Conservation (phyloP, 2,888 invertebrate species). For the Drosophila atripex region DNA sequence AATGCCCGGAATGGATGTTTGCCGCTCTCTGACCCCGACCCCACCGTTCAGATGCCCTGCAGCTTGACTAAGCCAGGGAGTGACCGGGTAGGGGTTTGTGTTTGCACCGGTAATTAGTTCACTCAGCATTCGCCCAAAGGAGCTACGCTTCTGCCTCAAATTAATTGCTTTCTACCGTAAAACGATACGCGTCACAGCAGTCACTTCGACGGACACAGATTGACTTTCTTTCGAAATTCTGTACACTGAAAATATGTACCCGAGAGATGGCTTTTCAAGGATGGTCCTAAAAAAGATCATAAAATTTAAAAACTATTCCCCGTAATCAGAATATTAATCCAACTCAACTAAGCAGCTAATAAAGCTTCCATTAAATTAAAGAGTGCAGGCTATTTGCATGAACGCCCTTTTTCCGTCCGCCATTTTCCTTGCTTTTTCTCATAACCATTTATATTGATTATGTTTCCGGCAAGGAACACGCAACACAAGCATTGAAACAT, state of each 20-base stretch:
- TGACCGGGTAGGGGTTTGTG: constrained; percentile 15
- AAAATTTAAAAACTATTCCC: neutral
- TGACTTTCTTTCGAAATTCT: constrained; percentile 41
- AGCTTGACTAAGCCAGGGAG: too few relatives aligned
- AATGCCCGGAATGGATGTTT: constrained; percentile 35
- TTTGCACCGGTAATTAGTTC: constrained; percentile 66
- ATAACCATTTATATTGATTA: constrained; percentile 51
- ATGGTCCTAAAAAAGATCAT: neutral
- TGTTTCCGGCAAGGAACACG: constrained; percentile 21
- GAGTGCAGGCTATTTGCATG: constrained; percentile 59
- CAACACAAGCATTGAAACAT: constrained; percentile 25
- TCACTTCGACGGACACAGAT: constrained; percentile 41
- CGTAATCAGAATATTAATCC: neutral
- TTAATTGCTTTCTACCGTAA: constrained; percentile 53
- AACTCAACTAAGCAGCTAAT: constrained; percentile 8
- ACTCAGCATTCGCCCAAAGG: constrained; percentile 35
- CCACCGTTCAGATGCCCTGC: neutral
- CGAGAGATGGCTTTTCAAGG: too few relatives aligned
- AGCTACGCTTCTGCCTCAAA: constrained; percentile 38
- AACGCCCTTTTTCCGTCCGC: constrained; percentile 9
- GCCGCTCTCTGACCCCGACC: constrained; percentile 5
- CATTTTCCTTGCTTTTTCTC: constrained; percentile 7
- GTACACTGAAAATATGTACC: constrained; percentile 26
- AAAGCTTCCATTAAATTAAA: constrained; percentile 61
- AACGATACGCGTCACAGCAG: constrained; percentile 34